phyloP scores from a whole-genome alignment of 2,888 invertebrate species.

The Nezara viridula region DNA sequence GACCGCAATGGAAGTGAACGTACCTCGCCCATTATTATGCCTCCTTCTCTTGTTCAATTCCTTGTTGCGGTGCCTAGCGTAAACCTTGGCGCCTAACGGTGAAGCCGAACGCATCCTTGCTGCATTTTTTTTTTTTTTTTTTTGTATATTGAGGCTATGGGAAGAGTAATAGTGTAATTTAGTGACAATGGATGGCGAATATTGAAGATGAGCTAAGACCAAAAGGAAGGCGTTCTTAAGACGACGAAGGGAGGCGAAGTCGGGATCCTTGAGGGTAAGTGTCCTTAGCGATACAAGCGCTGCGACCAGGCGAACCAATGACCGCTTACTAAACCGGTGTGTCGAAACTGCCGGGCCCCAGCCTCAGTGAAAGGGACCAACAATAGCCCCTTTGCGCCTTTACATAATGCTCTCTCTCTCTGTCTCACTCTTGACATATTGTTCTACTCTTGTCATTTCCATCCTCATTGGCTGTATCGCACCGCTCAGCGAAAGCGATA shows the following conservation, averaged over 20 bases:
- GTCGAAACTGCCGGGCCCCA: conserved; percentile 48
- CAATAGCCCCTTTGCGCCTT: conserved; percentile 52
- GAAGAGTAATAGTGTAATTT: neutral
- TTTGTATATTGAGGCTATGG: neutral
- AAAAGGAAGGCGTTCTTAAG: neutral
- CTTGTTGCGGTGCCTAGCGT: neutral
- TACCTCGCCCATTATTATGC: too few species aligned
- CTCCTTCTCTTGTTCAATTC: neutral
- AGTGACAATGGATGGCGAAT: neutral
- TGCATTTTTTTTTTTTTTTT: neutral
- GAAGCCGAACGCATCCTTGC: neutral
- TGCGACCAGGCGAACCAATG: neutral
- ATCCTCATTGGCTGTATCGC: conserved; percentile 16
- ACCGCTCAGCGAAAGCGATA: conserved; percentile 21
- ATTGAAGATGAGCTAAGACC: neutral
- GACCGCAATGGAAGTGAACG: neutral
- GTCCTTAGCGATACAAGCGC: conserved; percentile 37
- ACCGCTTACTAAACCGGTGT: conserved; percentile 53
- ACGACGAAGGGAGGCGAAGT: neutral
- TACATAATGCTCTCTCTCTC: conserved; percentile 44
- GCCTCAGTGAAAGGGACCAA: conserved; percentile 46
- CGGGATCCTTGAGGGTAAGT: neutral
- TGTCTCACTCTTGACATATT: neutral
- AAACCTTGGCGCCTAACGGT: neutral
- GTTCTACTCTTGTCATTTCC: conserved; percentile 20